phyloP scores from a whole-genome alignment of 1,140 invertebrate species.

The Neomicropteryx cornuta region DNA sequence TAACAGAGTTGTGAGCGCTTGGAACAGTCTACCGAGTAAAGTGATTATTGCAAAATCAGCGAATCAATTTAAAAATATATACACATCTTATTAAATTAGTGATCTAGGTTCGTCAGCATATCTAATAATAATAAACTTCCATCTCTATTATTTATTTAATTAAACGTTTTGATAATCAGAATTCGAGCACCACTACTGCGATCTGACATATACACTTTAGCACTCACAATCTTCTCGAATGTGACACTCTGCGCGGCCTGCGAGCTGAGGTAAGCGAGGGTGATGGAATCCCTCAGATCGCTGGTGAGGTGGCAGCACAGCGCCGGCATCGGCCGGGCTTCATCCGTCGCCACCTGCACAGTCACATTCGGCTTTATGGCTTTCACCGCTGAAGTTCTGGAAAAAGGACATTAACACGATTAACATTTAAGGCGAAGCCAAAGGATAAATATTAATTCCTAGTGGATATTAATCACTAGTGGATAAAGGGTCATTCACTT shows the following conservation, averaged over 20 bases:
- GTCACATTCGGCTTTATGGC: conserved; percentile 61
- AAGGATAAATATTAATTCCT: conserved; percentile 4
- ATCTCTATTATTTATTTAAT: not conserved
- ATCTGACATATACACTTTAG: not conserved
- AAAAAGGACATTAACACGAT: conserved; percentile 15
- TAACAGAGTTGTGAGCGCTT: too few relatives aligned
- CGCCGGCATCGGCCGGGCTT: conserved; percentile 20
- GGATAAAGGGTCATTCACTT: not conserved
- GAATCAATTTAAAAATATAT: too few relatives aligned
- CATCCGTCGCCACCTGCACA: conserved; percentile 53
- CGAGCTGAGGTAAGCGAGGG: conserved; percentile 26
- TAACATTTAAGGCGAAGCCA: conserved; percentile 5
- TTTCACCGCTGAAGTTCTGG: conserved; percentile 47
- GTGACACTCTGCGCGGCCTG: conserved; percentile 25
- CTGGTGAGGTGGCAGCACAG: conserved; percentile 37
- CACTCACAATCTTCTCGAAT: conserved; percentile 54
- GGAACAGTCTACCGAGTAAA: too few relatives aligned
- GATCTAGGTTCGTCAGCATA: too few relatives aligned
- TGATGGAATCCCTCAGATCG: conserved; percentile 30
- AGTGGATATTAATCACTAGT: not conserved
- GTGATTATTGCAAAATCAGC: too few relatives aligned
- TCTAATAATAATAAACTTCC: not conserved
- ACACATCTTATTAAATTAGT: too few relatives aligned
- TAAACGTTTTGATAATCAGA: not conserved
- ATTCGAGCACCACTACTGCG: not conserved